Base-by-base conservation (phyloP, 2,797 vertebrate species). In the Protonibea diacanthus region DNA sequence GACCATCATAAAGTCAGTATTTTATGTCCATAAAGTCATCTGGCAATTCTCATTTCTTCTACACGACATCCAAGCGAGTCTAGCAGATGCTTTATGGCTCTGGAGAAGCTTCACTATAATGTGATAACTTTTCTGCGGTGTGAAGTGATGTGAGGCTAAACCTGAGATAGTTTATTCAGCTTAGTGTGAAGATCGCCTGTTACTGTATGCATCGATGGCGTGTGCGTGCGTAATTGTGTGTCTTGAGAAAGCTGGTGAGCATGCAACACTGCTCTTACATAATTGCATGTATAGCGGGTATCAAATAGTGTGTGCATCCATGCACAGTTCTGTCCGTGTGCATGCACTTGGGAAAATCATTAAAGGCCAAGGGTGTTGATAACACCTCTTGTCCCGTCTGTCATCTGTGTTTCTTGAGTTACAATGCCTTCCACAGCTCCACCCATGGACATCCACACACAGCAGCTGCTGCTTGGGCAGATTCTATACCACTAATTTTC, bases 311-410 rank as follows among this genome's bases (percentile, higher is more conserved):
- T 48, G 48, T 20, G 71, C 70, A 60, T 77, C 77, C 78, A 71
- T 68, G 80, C 74, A 64, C 29, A 63, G 25, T 33, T 75, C 52
- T 59, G 45, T 60, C n/a, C 18, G 27, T 59, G 53, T 38, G 57
- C 33, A 58, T 63, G 62, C 70, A 38, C 83, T 74, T 65, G 57
- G 68, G 87, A 79, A 67, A 83, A 82, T 83, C 85, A 86, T 89
- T 82, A 83, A 83, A 45, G 66, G 59, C 60, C 12, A 11, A n/a
- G 82, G 82, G 89, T 90, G 92, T 91, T 85, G 88, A 88, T 84
- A 48, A 90, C 89, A 90, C 91, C 84, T 91, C 55, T 69, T 20
- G 29, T 85, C 73, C 91, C 92, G 86, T 93, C 94, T 94, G 94
- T 88, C 81, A 51, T 25, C 78, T 75, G 80, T 66, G 77, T 88